Conservation (phyloP, 2,113 vertebrate species). For the Sitta europaea region DNA sequence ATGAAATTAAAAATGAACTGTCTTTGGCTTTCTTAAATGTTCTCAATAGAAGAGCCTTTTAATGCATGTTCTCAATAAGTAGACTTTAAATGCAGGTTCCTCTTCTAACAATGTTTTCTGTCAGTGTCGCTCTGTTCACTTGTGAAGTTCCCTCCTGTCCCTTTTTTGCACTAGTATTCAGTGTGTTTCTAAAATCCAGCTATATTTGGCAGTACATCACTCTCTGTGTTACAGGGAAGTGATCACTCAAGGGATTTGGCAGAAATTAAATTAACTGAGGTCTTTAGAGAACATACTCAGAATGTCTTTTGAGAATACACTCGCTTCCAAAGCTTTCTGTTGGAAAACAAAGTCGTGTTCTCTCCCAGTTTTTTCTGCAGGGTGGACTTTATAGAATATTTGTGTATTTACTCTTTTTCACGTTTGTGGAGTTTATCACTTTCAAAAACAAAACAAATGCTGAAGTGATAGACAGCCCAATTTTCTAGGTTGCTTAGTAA, state of each 20-base stretch:
- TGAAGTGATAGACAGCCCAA: background rate
- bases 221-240: background rate
- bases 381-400: background rate
- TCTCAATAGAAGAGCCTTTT: background rate
- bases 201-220: slow-evolving; percentile 34
- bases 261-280: slow-evolving; percentile 50
- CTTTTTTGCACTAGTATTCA: background rate
- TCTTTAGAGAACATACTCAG: slow-evolving; percentile 28
- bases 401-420: background rate
- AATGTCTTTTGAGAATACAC: background rate
- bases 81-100: background rate
- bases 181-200: slow-evolving; percentile 23
- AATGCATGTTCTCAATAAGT: background rate
- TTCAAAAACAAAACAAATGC: slow-evolving; percentile 46
- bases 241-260: slow-evolving; percentile 33
- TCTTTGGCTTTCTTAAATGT: background rate
- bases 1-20: background rate
- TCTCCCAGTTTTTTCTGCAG: rapidly evolving
- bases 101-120: background rate
- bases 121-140: background rate
- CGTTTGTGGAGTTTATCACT: background rate
- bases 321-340: background rate
- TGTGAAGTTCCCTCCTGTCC: background rate
- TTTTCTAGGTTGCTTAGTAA: slow-evolving; percentile 55
- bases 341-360: background rate